Base-by-base conservation (phyloP, 2,797 vertebrate species). In the Gallinago stenura region DNA sequence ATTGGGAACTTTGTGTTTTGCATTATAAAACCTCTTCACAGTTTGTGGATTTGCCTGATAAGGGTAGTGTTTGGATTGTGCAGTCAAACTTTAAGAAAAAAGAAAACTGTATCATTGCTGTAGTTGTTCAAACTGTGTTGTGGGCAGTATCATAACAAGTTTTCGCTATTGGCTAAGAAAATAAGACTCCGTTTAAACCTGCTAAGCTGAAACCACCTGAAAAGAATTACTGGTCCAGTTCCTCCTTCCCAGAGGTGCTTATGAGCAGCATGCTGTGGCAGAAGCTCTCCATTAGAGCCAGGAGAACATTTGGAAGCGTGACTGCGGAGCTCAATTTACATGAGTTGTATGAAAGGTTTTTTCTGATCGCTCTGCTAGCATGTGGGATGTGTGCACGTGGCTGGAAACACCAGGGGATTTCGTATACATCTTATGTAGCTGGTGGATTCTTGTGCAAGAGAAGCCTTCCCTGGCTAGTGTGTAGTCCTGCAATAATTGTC, bases 231-330 rank as follows among this genome's bases (percentile, higher is more conserved):
- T 86, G 58, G 87, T 66, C 46, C 72, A 76, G 45, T 88, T 90
- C 14, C 7, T 83, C 83, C 24, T 79, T 92, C 93, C 86, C 71
- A 92, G 87, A 83, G 92, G 80, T 88, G 87, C 66, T 96, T 62
- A 51, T 20, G 30, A 48, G 87, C 72, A 91, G 70, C 25, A 56
- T 1, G 2, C 51, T 53, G 70, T 76, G 88, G 82, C 57, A 90
- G 54, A 21, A 73, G 39, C 71, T 64, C 73, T 86, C 60, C 0
- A 7, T 56, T 71, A 24, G 1, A 85, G 65, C 43, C 70, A 79
- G 76, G 31, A 78, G 65, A 72, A 78, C 54, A 41, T 69, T 79
- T 62, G 72, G 65, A 86, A 83, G n/a, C 9, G 1, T 72, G 87
- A 62, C 69, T 72, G 33, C 83, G 72, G 45, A 72, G 82, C 79